Conservation (phyloP, 2,797 vertebrate genomes). For the Mormyrops attenuatus region DNA sequence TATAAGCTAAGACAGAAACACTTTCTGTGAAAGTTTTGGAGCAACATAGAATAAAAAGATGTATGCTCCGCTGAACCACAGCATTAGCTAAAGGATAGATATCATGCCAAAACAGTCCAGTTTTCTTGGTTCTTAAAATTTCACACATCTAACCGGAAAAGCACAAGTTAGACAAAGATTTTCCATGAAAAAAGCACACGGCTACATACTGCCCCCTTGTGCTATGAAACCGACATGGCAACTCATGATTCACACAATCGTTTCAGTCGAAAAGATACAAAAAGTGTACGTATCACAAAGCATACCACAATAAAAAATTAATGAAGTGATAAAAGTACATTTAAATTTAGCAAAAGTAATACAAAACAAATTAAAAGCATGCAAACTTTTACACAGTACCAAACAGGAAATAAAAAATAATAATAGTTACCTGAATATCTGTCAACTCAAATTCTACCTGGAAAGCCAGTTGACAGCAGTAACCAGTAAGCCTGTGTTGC, state of each 20-base stretch:
- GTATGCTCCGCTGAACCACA: not conserved
- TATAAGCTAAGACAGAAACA: not conserved
- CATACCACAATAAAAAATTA: not conserved
- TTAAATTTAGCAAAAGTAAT: not conserved
- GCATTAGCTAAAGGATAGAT: not conserved
- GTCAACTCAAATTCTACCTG: conserved; percentile 76
- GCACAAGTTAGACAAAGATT: not conserved
- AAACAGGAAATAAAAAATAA: not conserved
- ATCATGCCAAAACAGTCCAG: not conserved
- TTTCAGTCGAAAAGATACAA: not conserved
- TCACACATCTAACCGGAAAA: not conserved
- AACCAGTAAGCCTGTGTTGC: conserved; percentile 64
- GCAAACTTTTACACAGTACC: not conserved
- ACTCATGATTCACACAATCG: not conserved
- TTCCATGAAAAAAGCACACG: not conserved
- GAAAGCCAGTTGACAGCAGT: conserved; percentile 65
- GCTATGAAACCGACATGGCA: conserved; percentile 12
- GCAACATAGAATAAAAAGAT: not conserved
- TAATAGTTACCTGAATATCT: conserved; percentile 64
- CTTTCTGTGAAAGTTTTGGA: not conserved
- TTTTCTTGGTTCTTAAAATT: not conserved
- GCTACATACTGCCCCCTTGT: conserved; percentile 33
- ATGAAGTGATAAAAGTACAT: not conserved
- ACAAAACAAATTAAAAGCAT: not conserved
- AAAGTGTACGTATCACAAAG: not conserved